These are phyloP conservation scores for Nesometra sesokonis DNA, from an alignment of 35 echinoderm and acorn worm genomes.

Conservation along the genomic window DNA sequence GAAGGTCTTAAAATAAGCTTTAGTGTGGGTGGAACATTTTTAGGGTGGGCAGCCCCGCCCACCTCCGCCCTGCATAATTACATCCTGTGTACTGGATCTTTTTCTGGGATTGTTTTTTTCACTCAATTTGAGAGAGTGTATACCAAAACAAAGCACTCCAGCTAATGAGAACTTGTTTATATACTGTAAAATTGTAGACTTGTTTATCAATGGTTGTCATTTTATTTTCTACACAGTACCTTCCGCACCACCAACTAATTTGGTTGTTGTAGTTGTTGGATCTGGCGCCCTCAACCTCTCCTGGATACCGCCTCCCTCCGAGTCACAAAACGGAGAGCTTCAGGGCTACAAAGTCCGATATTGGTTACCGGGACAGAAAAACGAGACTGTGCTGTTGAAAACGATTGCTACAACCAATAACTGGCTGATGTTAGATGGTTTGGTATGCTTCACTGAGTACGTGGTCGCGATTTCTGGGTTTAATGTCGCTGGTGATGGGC, in stretches of 20 bases:
- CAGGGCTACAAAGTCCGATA: constrained; percentile 86
- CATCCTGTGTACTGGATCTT: too few relatives aligned
- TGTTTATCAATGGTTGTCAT: too few relatives aligned
- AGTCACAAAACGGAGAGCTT: constrained; percentile 69
- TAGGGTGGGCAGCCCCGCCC: too few relatives aligned
- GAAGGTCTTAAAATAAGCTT: too few relatives aligned
- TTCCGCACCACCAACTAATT: constrained; percentile 64
- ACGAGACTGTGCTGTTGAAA: constrained; percentile 7
- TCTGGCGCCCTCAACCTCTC: constrained; percentile 34
- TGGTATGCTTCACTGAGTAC: constrained; percentile 69
- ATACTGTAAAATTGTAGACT: not conserved
- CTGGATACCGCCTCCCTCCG: constrained; percentile 60
- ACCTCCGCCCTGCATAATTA: too few relatives aligned
- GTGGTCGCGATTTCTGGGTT: constrained; percentile 60
- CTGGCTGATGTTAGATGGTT: constrained; percentile 42
- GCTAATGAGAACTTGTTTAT: too few relatives aligned
- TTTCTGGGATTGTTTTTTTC: too few relatives aligned
- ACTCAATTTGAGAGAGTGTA: too few relatives aligned
- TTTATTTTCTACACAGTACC: constrained; percentile 38
- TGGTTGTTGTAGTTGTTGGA: constrained; percentile 11
- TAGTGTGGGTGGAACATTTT: too few relatives aligned
- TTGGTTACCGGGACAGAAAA: not conserved
- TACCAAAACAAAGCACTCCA: too few relatives aligned
- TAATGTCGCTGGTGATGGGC: constrained; percentile 84
- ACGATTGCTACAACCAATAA: constrained; percentile 41